Evolutionary conservation across 2,113 vertebrate genomes (phyloP).

Genomic region (Axis porcinus): DNA sequence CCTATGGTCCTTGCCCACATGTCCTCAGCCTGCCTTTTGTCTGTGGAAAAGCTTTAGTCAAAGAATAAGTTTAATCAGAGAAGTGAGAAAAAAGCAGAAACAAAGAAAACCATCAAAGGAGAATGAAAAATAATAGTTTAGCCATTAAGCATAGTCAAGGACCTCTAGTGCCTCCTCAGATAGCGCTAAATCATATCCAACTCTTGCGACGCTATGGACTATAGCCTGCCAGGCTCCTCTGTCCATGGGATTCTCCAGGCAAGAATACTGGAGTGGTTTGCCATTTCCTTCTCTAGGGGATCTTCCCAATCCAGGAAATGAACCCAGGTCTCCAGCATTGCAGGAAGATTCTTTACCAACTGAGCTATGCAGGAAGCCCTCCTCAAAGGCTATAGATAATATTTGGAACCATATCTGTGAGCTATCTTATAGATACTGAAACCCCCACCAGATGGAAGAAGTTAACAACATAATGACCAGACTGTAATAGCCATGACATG

Average conservation of each 20-base stretch:
- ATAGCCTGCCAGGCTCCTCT: not conserved
- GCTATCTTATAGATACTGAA: not conserved
- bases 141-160: not conserved
- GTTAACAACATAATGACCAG: not conserved
- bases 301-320: not conserved
- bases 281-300: not conserved
- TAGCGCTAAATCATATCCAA: rapidly evolving
- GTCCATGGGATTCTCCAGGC: not conserved
- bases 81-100: not conserved
- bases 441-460: not conserved
- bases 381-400: not conserved
- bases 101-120: not conserved
- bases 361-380: not conserved
- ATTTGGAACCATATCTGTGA: not conserved
- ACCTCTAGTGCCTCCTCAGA: not conserved
- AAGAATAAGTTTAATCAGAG: not conserved
- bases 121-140: not conserved
- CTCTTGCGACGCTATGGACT: not conserved
- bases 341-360: not conserved
- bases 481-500: not conserved
- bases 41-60: not conserved
- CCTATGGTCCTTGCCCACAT: not conserved
- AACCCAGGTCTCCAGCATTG: not conserved
- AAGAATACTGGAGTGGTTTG: not conserved
- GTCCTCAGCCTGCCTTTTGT: not conserved